Conservation (phyloP, 2,888 invertebrate genomes). For the Ormia ochracea region DNA sequence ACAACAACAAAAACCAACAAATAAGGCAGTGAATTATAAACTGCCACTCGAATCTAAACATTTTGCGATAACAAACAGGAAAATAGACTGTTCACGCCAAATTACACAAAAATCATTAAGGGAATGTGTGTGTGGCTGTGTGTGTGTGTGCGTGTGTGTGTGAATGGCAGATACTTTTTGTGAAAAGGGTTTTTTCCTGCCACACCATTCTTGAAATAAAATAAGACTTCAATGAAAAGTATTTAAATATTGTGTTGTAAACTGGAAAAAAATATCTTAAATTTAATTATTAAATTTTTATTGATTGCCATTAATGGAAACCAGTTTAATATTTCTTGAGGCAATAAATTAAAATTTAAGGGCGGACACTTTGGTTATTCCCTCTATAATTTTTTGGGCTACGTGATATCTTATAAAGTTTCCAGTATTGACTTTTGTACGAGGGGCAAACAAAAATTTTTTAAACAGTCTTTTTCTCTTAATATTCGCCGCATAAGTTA, state of each 20-base stretch:
- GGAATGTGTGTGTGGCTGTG: no score
- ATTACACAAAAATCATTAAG: no score
- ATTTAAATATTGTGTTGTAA: background rate
- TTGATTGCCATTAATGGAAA: conserved; percentile 8
- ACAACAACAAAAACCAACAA: no score
- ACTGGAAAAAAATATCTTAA: background rate
- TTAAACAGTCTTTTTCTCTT: background rate
- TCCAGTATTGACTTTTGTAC: background rate
- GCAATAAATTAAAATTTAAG: background rate
- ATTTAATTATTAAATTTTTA: conserved; percentile 25
- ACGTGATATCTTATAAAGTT: background rate
- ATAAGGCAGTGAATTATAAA: no score
- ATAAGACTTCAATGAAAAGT: background rate
- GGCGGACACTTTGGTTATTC: background rate
- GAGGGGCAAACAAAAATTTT: background rate
- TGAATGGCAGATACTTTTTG: background rate
- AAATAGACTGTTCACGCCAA: no score
- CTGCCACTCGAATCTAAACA: no score
- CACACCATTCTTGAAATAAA: background rate
- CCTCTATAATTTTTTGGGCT: background rate
- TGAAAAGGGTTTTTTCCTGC: background rate
- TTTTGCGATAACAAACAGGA: no score
- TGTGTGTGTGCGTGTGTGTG: no score
- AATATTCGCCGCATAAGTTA: no score
- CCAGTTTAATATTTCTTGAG: background rate